These are phyloP conservation scores for Tubulanus polymorphus DNA, from an alignment of 2,888 invertebrate genomes.

Conservation along the genomic window DNA sequence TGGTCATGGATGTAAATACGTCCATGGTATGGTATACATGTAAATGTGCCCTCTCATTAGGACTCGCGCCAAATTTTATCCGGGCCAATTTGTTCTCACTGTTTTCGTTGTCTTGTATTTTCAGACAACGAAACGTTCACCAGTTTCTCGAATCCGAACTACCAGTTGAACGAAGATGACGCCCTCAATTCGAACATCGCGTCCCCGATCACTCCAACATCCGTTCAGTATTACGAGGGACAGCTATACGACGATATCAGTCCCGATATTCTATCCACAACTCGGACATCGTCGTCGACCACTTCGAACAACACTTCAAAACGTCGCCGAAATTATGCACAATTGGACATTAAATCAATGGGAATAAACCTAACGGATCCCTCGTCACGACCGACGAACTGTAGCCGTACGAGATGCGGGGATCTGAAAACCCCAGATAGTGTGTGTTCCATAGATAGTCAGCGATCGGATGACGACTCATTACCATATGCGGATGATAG, in stretches of 20 bases:
- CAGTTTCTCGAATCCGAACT: slow-evolving; percentile 89
- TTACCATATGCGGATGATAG: slow-evolving; percentile 14
- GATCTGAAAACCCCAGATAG: too few relatives aligned
- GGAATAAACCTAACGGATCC: slow-evolving; percentile 59
- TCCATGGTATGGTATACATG: too few relatives aligned
- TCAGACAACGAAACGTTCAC: slow-evolving; percentile 78
- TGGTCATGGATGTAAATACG: too few relatives aligned
- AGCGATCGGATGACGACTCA: slow-evolving; percentile 14
- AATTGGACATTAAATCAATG: slow-evolving; percentile 67
- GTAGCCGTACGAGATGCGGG: too few relatives aligned
- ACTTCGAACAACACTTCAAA: slow-evolving; percentile 9
- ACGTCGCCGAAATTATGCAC: slow-evolving; percentile 58
- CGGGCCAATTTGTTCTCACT: too few relatives aligned
- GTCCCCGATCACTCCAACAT: slow-evolving; percentile 15
- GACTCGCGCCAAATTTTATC: too few relatives aligned
- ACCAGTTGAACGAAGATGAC: slow-evolving; percentile 69
- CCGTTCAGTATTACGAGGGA: slow-evolving; percentile 11
- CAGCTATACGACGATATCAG: slow-evolving; percentile 12
- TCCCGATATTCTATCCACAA: slow-evolving; percentile 10
- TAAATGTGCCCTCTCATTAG: too few relatives aligned
- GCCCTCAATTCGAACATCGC: slow-evolving; percentile 28
- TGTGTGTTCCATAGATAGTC: slow-evolving; percentile 11
- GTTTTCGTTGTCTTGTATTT: slow-evolving; percentile 35
- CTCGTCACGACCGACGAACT: slow-evolving; percentile 15
- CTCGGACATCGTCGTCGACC: slow-evolving; percentile 3